These are phyloP conservation scores for Eospalax fontanierii DNA, from an alignment of 2,797 vertebrate genomes.

Conservation along the genomic window DNA sequence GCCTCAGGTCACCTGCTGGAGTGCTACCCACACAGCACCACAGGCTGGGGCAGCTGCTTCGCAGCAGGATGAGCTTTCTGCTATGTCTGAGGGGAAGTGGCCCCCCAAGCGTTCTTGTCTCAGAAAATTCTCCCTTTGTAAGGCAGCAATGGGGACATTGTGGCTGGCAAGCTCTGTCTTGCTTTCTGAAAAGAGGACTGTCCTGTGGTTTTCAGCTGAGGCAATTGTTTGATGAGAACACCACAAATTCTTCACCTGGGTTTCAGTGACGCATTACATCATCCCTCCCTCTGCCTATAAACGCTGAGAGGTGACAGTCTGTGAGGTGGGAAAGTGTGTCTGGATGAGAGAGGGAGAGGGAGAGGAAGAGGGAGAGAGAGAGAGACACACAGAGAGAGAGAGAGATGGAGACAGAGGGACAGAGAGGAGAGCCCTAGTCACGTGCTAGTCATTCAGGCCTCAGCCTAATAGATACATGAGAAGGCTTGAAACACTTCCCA, in stretches of 20 bases:
- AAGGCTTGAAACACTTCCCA: neutral
- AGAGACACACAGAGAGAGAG: neutral
- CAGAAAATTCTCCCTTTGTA: neutral
- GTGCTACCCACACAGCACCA: neutral
- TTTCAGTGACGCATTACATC: slow-evolving; percentile 79
- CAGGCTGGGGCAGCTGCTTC: neutral
- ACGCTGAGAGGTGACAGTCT: neutral
- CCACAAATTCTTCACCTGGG: accelerated
- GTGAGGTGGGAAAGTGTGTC: no score
- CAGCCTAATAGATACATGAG: slow-evolving; percentile 59
- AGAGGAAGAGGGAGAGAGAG: neutral
- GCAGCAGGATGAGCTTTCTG: neutral
- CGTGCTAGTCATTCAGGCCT: slow-evolving; percentile 63
- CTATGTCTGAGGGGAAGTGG: neutral
- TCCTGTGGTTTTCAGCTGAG: slow-evolving; percentile 23
- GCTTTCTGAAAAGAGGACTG: neutral
- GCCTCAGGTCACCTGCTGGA: neutral
- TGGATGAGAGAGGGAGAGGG: neutral
- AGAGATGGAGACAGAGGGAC: neutral
- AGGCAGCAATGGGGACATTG: neutral
- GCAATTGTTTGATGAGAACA: accelerated
- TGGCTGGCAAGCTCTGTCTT: neutral
- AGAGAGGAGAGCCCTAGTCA: neutral
- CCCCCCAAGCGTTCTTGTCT: neutral
- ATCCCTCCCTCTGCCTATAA: slow-evolving; percentile 14